Evolutionary conservation across 2,888 invertebrate genomes (phyloP), one percentile per base, ranked within the genome.

Genomic region (Ophion slaviceki): DNA sequence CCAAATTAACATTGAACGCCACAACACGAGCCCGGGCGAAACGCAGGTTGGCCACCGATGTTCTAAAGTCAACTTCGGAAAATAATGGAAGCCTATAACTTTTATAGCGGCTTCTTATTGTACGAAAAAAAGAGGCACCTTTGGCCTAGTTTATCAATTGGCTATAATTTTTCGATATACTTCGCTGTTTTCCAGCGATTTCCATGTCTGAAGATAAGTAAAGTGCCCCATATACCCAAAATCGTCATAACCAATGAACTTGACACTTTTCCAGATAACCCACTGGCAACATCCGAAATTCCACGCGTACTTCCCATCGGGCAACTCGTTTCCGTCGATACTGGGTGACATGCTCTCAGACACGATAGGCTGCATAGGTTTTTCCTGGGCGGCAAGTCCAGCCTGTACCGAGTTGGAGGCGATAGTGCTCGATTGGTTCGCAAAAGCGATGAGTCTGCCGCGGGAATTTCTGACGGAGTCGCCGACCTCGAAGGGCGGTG

Each of bases 221-320:
- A 1, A 32, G 32, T 1, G 24, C 24, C 24, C 24, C 1, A 24
- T 24, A 24, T 1, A 32, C 32, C 32, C 32, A 32, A 32, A 32
- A 32, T 32, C 4, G 32, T 32, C 4, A 59, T 14, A 14, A 47
- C 10, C 3, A 47, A 14, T 11, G 47, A 47, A 47, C 14, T 14
- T 4, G 2, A 47, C n/a, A 8, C 2, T 7, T 77, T 91, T 88
- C 2, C 90, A 93, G 93, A 92, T 93, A 89, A 99, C 99, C 0
- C 99, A 99, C 94, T 99, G 99, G 99, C 99, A 99, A 93, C 99
- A 99, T 95, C 99, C 99, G 0, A 95, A 98, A 81, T 99, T 99
- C 94, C 99, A 99, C 94, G 99, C 99, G 0, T 99, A 99, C 94
- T 99, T 99, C 93, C 99, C 99, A 8, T 96, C 99, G 14, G 99